Conservation (phyloP, 2,888 invertebrate species). For the Zygaena filipendulae region DNA sequence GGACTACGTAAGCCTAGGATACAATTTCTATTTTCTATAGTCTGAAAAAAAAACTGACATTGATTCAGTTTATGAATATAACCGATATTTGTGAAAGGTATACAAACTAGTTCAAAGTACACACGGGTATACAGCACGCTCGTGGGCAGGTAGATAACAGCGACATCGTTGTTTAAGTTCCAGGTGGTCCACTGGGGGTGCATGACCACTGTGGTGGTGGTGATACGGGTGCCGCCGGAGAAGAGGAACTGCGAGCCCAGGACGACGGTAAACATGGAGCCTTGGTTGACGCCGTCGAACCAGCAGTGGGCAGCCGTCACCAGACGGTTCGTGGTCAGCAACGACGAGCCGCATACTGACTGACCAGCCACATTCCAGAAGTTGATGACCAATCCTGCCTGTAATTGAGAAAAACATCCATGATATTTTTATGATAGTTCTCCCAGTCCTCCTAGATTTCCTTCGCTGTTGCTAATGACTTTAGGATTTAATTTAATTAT, state of each 20-base stretch:
- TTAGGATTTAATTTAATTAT: too few species aligned
- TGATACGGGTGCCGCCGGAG: constrained; percentile 30
- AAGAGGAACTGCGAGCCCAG: constrained; percentile 32
- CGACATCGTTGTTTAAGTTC: constrained; percentile 30
- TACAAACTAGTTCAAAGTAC: too few species aligned
- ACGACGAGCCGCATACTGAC: constrained; percentile 35
- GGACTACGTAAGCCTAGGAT: too few species aligned
- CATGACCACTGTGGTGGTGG: constrained; percentile 24
- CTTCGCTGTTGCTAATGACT: too few species aligned
- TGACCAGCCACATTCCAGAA: constrained; percentile 23
- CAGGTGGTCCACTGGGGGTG: constrained; percentile 28
- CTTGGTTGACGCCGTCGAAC: constrained; percentile 30
- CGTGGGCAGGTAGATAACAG: constrained; percentile 30
- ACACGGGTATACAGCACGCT: constrained; percentile 12
- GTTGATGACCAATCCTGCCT: constrained; percentile 37
- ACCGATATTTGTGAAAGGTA: too few species aligned
- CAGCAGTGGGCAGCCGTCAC: constrained; percentile 48
- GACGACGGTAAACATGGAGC: constrained; percentile 28
- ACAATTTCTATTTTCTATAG: too few species aligned
- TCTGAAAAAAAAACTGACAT: too few species aligned
- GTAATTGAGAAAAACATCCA: too few species aligned
- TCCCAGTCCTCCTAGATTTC: too few species aligned
- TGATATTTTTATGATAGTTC: too few species aligned
- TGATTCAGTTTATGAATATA: too few species aligned
- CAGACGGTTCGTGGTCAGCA: constrained; percentile 25